Evolutionary conservation across 1,140 invertebrate species (phyloP), one percentile per base, ranked within the genome.

Genomic region (Gonioctena quinquepunctata): DNA sequence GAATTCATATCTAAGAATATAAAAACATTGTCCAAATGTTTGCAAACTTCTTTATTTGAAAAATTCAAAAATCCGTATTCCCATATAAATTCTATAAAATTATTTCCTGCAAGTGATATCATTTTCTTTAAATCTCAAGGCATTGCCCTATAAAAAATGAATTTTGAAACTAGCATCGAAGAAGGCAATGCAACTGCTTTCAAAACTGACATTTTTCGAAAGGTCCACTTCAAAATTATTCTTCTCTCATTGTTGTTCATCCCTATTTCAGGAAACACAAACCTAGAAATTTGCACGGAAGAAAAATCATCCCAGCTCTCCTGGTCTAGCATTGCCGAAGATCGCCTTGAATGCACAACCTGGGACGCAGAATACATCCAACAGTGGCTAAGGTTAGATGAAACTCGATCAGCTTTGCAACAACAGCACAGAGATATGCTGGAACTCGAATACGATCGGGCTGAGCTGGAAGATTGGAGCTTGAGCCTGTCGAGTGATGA

Each of bases 381-480:
- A 79, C 90, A 91, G 72, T 92, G 91, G 91, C 81, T 92, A 26
- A 85, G 89, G 77, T 80, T 92, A 72, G 91, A 92, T 77, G 90
- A 92, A 69, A 88, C 90, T 0, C 83, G 89, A 73, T 89, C 88
- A 66, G 87, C 88, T 1, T 74, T 89, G 22, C 87, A 89, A 72
- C 89, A 90, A 75, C 88, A 91, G 71, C 89, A 91, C 75, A 84
- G 89, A 70, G 89, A 90, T 77, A 80, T 90, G 57, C 84, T 90
- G 28, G 90, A 91, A 77, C 83, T 91, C 71, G 90, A 92, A 78
- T 92, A 92, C 76, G 91, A 92, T 78, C 86, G 88, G 72, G 88
- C 91, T 3, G 92, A 93, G 81, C 81, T 93, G 61, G 91, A 93
- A 83, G 91, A 93, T 78, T 93, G 92, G 92, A 92, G 90, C 78